These are phyloP conservation scores for Xenotilapia flavipinnis DNA, from an alignment of 2,113 vertebrate genomes.

Conservation along the genomic window DNA sequence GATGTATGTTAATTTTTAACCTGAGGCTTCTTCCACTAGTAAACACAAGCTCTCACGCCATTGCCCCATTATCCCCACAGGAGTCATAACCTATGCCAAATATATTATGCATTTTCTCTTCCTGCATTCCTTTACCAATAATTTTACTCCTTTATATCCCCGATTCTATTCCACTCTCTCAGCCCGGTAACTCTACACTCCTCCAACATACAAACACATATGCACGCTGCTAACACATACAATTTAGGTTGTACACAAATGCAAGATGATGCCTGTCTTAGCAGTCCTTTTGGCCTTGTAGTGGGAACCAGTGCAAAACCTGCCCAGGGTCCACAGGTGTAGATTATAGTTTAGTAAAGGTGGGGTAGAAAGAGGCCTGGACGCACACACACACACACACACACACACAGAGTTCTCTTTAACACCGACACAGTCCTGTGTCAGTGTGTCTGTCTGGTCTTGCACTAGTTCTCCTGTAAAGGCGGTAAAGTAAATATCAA, in stretches of 20 bases:
- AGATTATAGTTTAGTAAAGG: constrained; percentile 18
- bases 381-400: constrained; percentile 1
- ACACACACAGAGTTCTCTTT: constrained; percentile 4
- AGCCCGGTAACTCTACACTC: neutral
- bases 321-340: neutral
- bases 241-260: neutral
- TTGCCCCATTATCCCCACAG: constrained; percentile 49
- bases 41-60: constrained; percentile 64
- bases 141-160: neutral
- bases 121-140: constrained; percentile 23
- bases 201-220: neutral
- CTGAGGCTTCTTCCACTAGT: constrained; percentile 37
- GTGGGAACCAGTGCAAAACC: neutral
- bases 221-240: neutral
- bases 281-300: neutral
- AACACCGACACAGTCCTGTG: constrained; percentile 48
- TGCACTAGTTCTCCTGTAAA: constrained; percentile 57
- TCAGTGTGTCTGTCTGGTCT: constrained; percentile 62
- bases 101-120: neutral
- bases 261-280: neutral
- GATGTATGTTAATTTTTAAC: constrained; percentile 4
- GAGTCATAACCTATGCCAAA: constrained; percentile 40
- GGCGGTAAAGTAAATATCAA: constrained; percentile 75
- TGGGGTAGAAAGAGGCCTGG: constrained; percentile 13
- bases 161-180: neutral